A percentile compares a stretch with the other conserved stretches of the same genome.
These are phyloP conservation scores for Mamestra configurata DNA, from an alignment of 1,140 invertebrate species.

Conservation along the genomic window DNA sequence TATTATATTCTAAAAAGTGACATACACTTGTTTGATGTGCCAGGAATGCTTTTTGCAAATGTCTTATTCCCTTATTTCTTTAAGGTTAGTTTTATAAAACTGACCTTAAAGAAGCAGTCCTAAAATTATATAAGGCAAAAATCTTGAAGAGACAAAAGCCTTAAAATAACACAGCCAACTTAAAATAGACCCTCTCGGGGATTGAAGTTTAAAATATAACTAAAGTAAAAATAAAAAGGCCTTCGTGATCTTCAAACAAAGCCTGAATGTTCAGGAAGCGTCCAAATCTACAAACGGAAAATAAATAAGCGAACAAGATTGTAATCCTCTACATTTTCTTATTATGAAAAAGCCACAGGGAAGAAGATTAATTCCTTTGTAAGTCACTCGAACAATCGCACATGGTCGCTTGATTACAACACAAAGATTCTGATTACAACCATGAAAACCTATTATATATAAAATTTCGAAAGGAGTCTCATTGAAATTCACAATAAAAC, in stretches of 20 bases:
- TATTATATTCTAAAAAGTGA: too few relatives aligned
- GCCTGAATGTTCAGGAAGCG: not conserved
- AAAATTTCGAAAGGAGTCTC: slow-evolving; percentile 18
- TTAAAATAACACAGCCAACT: too few relatives aligned
- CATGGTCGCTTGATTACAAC: slow-evolving; percentile 15
- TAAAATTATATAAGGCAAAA: too few relatives aligned
- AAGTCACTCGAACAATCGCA: slow-evolving; percentile 35
- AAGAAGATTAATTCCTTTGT: slow-evolving; percentile 41
- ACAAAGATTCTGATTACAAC: slow-evolving; percentile 34
- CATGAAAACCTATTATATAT: slow-evolving; percentile 48
- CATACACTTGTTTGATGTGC: too few relatives aligned
- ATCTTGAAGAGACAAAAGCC: too few relatives aligned
- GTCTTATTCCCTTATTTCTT: too few relatives aligned
- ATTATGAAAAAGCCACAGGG: not conserved
- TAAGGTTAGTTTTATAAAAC: too few relatives aligned
- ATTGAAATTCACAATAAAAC: slow-evolving; percentile 49
- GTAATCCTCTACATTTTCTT: slow-evolving; percentile 6
- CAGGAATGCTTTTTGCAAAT: too few relatives aligned
- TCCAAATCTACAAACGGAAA: slow-evolving; percentile 13
- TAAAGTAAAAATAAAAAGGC: too few relatives aligned
- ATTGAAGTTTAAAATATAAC: too few relatives aligned
- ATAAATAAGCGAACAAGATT: slow-evolving; percentile 17
- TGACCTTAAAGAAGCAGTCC: too few relatives aligned
- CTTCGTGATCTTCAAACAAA: not conserved
- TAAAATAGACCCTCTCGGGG: not conserved